Base-by-base conservation (phyloP, 2,888 invertebrate genomes). In the Syritta pipiens region DNA sequence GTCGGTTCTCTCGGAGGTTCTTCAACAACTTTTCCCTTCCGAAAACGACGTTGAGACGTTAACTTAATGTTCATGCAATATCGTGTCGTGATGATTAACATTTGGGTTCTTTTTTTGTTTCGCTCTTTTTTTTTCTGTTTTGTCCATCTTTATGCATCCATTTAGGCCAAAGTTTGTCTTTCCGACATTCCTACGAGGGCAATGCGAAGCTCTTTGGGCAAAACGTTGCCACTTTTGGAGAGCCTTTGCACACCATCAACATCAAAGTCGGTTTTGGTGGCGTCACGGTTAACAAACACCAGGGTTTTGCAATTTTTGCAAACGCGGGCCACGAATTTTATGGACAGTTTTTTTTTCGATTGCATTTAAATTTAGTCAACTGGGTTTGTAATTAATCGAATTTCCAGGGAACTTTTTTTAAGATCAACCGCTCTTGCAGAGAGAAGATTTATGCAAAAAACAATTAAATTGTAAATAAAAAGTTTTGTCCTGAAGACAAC, bases 21-120 rank as follows among this genome's bases (percentile, higher is more conserved):
- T 59, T 63, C 5, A 53, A 30, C 17, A 71, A 65, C 30, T 55
- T 71, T 26, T 32, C 12, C 10, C 28, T 32, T 10, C 9, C n/a
- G 3, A 37, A 4, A 20, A 7, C 3, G 19, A 7, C 42, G 28
- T 44, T 32, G 44, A 49, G 49, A 59, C 55, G 55, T 62, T 67
- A 51, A 74, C 44, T 37, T 65, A 46, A 53, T 60, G 65, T 44
- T 67, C 72, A 65, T 77, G 72, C 67, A 48, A 74, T 55, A 60
- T 57, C 67, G 57, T 74, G 79, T 67, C 79, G 67, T 74, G 74
- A 74, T 79, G 74, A 68, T 79, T 79, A 74, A 62, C 79, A 79
- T 74, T 79, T 62, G 68, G 49, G 46, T 65, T 67, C 20, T 76
- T 63, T 20, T 32, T 35, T 14, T 24, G 17, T 17, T 35, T 32